Evolutionary conservation across 2,888 invertebrate genomes (phyloP).

Genomic region (Strigamia crassipes): DNA sequence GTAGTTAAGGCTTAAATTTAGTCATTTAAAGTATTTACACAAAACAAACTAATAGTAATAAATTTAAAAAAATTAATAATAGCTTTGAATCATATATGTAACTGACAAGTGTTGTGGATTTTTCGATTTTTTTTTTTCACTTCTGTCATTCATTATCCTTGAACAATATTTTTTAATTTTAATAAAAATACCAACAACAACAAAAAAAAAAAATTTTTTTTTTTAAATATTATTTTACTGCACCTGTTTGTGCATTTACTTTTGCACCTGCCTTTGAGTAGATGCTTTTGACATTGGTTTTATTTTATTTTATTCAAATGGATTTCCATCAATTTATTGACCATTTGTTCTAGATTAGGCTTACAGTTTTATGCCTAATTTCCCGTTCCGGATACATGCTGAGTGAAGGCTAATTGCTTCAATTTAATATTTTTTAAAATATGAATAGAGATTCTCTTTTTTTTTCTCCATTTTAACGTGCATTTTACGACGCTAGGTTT

Average conservation of each 20-base stretch:
- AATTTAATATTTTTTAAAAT: not conserved
- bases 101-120: no score
- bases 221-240: not conserved
- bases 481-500: not conserved
- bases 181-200: no score
- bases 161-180: no score
- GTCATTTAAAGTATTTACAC: not conserved
- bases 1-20: not conserved
- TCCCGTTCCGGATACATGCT: not conserved
- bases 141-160: no score
- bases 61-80: no score
- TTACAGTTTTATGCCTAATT: not conserved
- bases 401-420: not conserved
- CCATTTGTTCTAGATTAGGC: not conserved
- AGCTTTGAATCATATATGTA: no score
- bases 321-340: not conserved
- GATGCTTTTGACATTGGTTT: not conserved
- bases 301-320: not conserved
- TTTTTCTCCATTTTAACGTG: not conserved
- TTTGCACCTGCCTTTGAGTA: not conserved
- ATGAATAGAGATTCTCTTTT: not conserved
- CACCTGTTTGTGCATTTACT: not conserved
- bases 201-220: not conserved
- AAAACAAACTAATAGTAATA: not conserved
- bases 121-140: no score